Percentiles rank a stretch among this genome's conserved stretches.
Conservation (phyloP, 1,140 invertebrate species). For the Capitella teleta region DNA sequence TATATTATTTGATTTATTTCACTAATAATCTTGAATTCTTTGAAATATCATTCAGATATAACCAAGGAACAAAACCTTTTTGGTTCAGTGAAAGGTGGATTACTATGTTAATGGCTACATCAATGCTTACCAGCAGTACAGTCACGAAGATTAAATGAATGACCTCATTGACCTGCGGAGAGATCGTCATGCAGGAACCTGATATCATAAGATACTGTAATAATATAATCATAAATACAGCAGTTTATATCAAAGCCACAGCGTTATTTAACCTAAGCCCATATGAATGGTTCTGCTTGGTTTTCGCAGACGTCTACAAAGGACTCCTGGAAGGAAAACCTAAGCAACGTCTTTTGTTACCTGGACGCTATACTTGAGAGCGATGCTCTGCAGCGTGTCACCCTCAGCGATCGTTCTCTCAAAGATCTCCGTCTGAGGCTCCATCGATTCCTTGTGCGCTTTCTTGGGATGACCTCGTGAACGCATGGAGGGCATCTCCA, state of each 20-base stretch:
- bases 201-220: neutral
- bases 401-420: constrained; percentile 22
- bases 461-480: neutral
- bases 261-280: neutral
- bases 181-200: neutral
- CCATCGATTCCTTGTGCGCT: neutral
- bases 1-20: too few species aligned
- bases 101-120: too few species aligned
- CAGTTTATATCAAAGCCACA: neutral
- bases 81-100: too few species aligned
- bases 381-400: constrained; percentile 25
- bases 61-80: too few species aligned
- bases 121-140: too few species aligned
- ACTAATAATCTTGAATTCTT: too few species aligned
- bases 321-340: too few species aligned
- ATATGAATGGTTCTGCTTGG: neutral
- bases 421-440: constrained; percentile 13
- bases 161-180: too few species aligned
- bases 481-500: constrained; percentile 22
- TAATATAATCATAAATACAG: neutral
- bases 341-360: constrained; percentile 14
- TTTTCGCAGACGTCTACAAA: too few species aligned
- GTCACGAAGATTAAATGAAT: too few species aligned
- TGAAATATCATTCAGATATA: too few species aligned
- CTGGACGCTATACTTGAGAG: constrained; percentile 27